A percentile compares a stretch with the other conserved stretches of the same genome.
These are phyloP conservation scores for Epinephelus awoara DNA, from an alignment of 2,797 vertebrate genomes.

Conservation along the genomic window DNA sequence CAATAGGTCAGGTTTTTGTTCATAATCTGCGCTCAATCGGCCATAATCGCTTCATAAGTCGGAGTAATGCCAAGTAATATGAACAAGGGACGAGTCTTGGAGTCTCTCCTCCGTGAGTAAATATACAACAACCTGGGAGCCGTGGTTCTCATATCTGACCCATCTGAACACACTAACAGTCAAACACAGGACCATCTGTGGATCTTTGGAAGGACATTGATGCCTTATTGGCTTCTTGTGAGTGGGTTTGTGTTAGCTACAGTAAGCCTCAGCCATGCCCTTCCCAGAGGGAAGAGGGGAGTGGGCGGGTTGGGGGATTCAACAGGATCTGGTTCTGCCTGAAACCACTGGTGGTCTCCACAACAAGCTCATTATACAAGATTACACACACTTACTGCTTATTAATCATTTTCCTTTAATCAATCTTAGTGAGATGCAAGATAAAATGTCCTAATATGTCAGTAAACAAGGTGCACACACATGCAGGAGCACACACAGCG, in stretches of 20 bases:
- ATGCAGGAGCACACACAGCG: constrained; percentile 8
- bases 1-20: constrained; percentile 54
- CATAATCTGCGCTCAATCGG: constrained; percentile 52
- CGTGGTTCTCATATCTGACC: constrained; percentile 56
- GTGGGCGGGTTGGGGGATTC: constrained; percentile 47
- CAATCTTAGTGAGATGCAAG: constrained; percentile 17
- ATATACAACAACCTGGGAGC: constrained; percentile 73
- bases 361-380: constrained; percentile 41
- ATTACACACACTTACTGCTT: constrained; percentile 11
- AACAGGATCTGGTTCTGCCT: constrained; percentile 55
- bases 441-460: constrained; percentile 28
- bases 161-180: constrained; percentile 68
- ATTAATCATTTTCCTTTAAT: constrained; percentile 39
- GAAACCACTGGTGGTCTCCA: constrained; percentile 58
- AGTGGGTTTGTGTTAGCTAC: constrained; percentile 51
- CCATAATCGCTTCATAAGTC: constrained; percentile 65
- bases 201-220: constrained; percentile 54
- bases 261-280: constrained; percentile 51
- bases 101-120: constrained; percentile 54
- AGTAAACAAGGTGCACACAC: constrained; percentile 44
- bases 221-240: constrained; percentile 60
- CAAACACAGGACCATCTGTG: constrained; percentile 68
- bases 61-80: constrained; percentile 61
- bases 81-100: constrained; percentile 51
- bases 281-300: constrained; percentile 51